Conservation (phyloP, 2,888 invertebrate species). For the Tenthredo amoena region DNA sequence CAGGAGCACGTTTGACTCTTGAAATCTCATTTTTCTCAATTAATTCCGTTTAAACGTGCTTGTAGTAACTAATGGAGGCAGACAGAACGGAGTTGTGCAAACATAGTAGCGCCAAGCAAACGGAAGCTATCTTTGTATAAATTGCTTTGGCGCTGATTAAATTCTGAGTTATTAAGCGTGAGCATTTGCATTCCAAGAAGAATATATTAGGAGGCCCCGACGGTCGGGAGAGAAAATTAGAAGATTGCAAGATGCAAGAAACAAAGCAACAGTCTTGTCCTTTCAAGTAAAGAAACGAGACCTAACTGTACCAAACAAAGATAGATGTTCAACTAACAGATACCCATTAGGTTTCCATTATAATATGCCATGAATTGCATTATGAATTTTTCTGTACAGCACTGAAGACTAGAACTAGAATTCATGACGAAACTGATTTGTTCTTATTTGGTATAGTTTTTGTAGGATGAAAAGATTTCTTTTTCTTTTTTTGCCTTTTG, state of each 20-base stretch:
- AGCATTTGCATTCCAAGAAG: constrained; percentile 62
- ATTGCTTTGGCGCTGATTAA: constrained; percentile 66
- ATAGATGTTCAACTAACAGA: neutral
- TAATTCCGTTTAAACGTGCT: constrained; percentile 48
- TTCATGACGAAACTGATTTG: neutral
- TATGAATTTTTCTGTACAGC: neutral
- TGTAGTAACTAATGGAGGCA: constrained; percentile 43
- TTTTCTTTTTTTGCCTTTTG: neutral
- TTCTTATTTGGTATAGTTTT: neutral
- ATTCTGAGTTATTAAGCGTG: constrained; percentile 65
- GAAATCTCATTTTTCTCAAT: constrained; percentile 41
- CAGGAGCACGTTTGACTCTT: neutral
- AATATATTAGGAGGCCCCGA: constrained; percentile 57
- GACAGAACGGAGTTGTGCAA: constrained; percentile 39
- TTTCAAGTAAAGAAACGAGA: neutral
- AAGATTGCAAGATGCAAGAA: constrained; percentile 27
- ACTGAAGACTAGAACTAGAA: neutral
- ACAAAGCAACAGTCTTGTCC: neutral
- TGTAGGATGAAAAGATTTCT: neutral
- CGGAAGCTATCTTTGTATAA: constrained; percentile 60
- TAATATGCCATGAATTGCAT: neutral
- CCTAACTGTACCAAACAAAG: neutral
- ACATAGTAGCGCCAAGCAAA: constrained; percentile 30
- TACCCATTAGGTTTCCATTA: neutral
- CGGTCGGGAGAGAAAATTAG: constrained; percentile 13